Evolutionary conservation across 2,888 invertebrate genomes (phyloP), one percentile per base, ranked within the genome.

Genomic region (Drosophila limbata): DNA sequence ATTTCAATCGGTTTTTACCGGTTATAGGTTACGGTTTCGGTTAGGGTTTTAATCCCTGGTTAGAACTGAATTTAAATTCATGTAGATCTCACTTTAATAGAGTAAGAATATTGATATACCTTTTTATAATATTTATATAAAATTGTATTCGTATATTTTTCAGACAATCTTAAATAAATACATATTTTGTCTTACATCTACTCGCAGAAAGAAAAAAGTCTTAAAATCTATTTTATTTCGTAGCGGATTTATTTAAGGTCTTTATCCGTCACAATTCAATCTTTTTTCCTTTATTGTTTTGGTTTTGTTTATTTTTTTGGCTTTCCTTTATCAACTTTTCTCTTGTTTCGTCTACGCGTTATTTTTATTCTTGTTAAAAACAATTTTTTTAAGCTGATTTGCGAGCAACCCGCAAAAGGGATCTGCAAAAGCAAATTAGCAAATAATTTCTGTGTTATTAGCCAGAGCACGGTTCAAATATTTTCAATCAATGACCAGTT

Each of bases 381-480:
- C 48, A 79, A 80, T 69, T 59, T 64, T 56, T 81, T 81, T 87
- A 84, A 85, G 88, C 83, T 71, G 78, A 75, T 85, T 88, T 73
- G 50, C 55, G 17, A 48, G 60, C 64, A 21, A 56, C 47, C 56
- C 56, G 37, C 53, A 59, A 67, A 73, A 68, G 44, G 65, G 59
- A 48, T 45, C 39, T 61, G 5, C 35, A 45, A 47, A 56, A 85
- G 68, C 68, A 88, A 84, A 88, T 88, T 83, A 83, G 84, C 69
- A 88, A 84, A 83, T 81, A 88, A 88, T 88, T 83, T 69, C 60
- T 50, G 68, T 70, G 67, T 76, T 85, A 85, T 85, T 77, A 85
- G 80, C 74, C 51, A 50, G 50, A 11, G 62, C 57, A 53, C 40
- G 78, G 62, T 48, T 68, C 65, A 69, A 67, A 86, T 75, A 73